Base-by-base conservation (phyloP, 2,888 invertebrate genomes). In the Noctua comes region DNA sequence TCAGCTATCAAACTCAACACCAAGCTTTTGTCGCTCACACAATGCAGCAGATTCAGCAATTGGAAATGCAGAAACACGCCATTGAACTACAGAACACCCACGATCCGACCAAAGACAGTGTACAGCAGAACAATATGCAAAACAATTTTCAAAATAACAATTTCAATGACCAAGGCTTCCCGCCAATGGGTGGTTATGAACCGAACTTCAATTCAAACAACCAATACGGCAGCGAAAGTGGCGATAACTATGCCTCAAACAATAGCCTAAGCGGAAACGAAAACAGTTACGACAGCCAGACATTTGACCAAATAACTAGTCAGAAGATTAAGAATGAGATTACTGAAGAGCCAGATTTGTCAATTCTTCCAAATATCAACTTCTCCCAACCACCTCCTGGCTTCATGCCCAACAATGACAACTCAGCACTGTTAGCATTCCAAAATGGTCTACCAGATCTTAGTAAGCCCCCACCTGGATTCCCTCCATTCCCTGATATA, bases 1-100 rank as follows among this genome's bases (percentile, higher is more conserved):
- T 76, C 92, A 98, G 98, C 90, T 99, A 99, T 91, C 98, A 99
- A 96, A 98, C 98, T 64, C 99, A 99, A 93, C 99, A 99, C 96
- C 98, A 99, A 94, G 98, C 99, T 21, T 99, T 99, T 93, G 98
- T 99, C 21, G 97, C 98, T 79, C 99, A 99, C 95, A 98, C 99
- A 11, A 97, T 98, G 95, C 98, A 98, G 92, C 99, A 99, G 94
- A 98, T 99, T 90, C 98, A 98, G 91, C 98, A 98, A 89, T 96
- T 98, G 73, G 98, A 99, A 92, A 98, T 98, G 93, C 98, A 98
- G 92, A 98, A 98, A 90, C 97, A 98, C 86, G 97, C 97, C 0
- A 93, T 98, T 57, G 98, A 98, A 97, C 91, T 97, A 95, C 97
- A 93, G 89, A 97, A 91, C 84, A 93, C 86, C 84, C 94, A 94